Base-by-base conservation (phyloP, 2,888 invertebrate species). In the Creontiades dilutus region DNA sequence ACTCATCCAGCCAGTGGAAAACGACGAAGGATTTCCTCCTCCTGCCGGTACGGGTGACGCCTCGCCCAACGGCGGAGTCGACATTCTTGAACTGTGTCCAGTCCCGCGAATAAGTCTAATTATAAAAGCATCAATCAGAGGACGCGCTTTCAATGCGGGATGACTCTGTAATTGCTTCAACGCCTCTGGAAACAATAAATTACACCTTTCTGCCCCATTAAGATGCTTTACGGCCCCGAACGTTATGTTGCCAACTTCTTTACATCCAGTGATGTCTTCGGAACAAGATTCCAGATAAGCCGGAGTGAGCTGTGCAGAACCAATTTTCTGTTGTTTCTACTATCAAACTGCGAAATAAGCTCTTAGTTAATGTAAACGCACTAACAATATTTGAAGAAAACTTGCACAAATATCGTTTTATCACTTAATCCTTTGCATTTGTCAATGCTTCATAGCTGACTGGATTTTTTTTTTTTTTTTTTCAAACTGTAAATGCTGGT, bases 51-150 rank as follows among this genome's bases (percentile, higher is more conserved):
- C 37, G 37, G 37, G 37, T 7, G 37, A 37, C 5, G 14, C 82
- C 47, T 12, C 12, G 23, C 23, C 19, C 68, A 23, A 68, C 27
- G 27, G 68, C 23, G 7, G 23, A 68, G 68, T 52, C 47, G 16
- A 52, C 82, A 82, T 82, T 82, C 82, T 82, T 82, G 82, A 82
- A 82, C 52, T 0, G 47, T 19, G 82, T 82, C 82, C 82, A 82
- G 82, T 82, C 52, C 52, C 9, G 48, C 23, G 23, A 82, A 82
- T 82, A 82, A 82, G 82, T 19, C 82, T 82, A 82, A 82, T 82
- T 82, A 82, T 82, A 82, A 82, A 82, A 52, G 47, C 82, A 82
- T 82, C 82, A 82, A 82, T 82, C 82, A 48, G 82, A 82, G 27
- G 52, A 82, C 82, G 82, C 82, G 82, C 14, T 23, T 19, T 27